Conservation (phyloP, 2,888 invertebrate genomes). For the Patella ulyssiponensis region DNA sequence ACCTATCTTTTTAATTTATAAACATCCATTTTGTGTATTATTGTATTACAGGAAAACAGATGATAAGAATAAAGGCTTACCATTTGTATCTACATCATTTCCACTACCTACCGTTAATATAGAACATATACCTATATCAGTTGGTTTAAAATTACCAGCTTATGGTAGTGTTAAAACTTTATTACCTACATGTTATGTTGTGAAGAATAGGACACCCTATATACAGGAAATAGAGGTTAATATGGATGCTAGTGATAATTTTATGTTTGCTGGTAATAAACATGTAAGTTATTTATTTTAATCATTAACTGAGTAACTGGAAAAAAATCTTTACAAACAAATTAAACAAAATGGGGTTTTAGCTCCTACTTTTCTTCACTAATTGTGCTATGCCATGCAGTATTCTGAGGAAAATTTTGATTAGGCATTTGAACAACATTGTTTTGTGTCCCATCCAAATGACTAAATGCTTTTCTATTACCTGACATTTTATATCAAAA, state of each 20-base stretch:
- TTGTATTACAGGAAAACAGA: conserved; percentile 45
- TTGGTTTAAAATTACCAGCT: conserved; percentile 77
- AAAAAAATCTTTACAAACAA: too few relatives aligned
- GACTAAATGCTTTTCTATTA: too few relatives aligned
- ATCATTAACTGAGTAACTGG: neutral
- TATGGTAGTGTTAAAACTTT: conserved; percentile 79
- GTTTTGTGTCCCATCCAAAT: too few relatives aligned
- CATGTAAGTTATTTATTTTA: conserved; percentile 76
- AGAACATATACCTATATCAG: conserved; percentile 70
- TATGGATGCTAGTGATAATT: conserved; percentile 89
- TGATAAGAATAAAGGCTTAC: conserved; percentile 45
- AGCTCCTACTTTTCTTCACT: too few relatives aligned
- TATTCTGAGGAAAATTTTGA: too few relatives aligned
- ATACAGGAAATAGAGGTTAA: conserved; percentile 82
- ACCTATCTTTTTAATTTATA: too few relatives aligned
- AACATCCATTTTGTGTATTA: neutral
- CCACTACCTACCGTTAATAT: conserved; percentile 68
- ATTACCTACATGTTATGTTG: conserved; percentile 74
- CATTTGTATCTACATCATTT: conserved; percentile 62
- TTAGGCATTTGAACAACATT: too few relatives aligned
- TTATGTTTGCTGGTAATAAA: conserved; percentile 96
- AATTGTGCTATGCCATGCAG: too few relatives aligned
- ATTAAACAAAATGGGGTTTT: too few relatives aligned
- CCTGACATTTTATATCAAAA: too few relatives aligned
- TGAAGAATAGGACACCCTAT: conserved; percentile 82